Evolutionary conservation across 2,797 vertebrate genomes (phyloP), one percentile per base, ranked within the genome.

Genomic region (Halcyon leucocephala): DNA sequence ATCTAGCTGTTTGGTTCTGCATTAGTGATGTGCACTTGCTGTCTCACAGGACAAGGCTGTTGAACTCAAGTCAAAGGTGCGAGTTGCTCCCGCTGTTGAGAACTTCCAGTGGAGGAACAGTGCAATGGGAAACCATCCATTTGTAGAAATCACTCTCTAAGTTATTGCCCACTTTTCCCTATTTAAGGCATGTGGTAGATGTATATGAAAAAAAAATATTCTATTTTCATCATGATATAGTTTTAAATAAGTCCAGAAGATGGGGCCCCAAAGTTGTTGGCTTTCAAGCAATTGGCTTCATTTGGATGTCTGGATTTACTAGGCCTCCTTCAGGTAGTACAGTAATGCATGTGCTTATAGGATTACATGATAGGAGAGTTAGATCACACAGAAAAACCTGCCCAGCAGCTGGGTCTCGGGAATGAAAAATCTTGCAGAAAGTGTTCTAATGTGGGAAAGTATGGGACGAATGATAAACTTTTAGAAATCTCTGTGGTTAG

Each of bases 161-260:
- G 25, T 81, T 35, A 51, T n/a, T 79, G 70, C 9, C 28, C 11
- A 3, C 16, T 93, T 92, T 70, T 89, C 6, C 14, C 22, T 80
- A 2, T 70, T 90, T 55, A 52, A 77, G 29, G 29, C 78, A 33
- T 24, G 15, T 69, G 37, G 48, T 52, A 82, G 28, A 89, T 22
- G 13, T 60, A 48, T 33, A 66, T 4, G 20, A 93, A 95, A 48
- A 70, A 88, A 72, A 21, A 12, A 21, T n/a, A 33, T 80, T 82
- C 18, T 21, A 64, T 89, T 89, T 94, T 82, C 66, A 57, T 17
- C 70, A 70, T 84, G 18, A 66, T 70, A 62, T 41, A 70, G 9
- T 82, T 76, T 86, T 73, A 88, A 93, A 60, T 76, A 76, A 69
- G 62, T 92, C 51, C 60, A 90, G 58, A 86, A 86, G 10, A 39